Base-by-base conservation (phyloP, 2,797 vertebrate species). In the Meda fulgida region DNA sequence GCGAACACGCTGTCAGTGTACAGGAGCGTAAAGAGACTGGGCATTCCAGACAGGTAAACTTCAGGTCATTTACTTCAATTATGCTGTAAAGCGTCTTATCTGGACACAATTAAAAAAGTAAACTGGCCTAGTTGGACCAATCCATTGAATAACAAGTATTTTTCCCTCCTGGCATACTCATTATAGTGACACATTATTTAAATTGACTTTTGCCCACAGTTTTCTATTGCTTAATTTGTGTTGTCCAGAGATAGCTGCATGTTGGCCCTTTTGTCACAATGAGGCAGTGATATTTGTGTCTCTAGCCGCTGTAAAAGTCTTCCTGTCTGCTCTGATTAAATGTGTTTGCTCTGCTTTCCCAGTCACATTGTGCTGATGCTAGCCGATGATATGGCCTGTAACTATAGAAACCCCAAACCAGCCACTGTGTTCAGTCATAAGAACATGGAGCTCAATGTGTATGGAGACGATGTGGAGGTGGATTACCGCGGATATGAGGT, bases 311-410 rank as follows among this genome's bases (percentile, higher is more conserved):
- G 40, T 63, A 34, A 79, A 79, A 79, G 48, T 84, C 65, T 83
- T 66, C 46, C 43, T 79, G 10, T 86, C 58, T 43, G 38, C 13
- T 89, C 51, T 1, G 72, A 63, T 89, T 81, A 80, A 84, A 83
- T 85, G 84, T 83, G 18, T 80, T 63, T 83, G 51, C 81, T 84
- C 36, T 53, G 51, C 23, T 76, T 86, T 65, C 43, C 5, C 86
- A 99, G 98, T 91, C 98, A 99, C 91, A 99, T 99, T 88, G 97
- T 99, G 77, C 92, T 99, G 90, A 99, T 99, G 98, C 93, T 99
- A 86, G 98, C 98, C 10, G 98, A 99, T 84, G 98, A 99, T 90
- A 99, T 99, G 98, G 98, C 98, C 0, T 99, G 98, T 91, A 99
- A 98, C 92, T 95, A 97, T 86, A 95, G 98, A 92, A 99, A 99